Percentiles rank a stretch among this genome's conserved stretches.
Evolutionary conservation across 1,140 invertebrate species (phyloP).

Genomic region (Drosophila nannoptera): DNA sequence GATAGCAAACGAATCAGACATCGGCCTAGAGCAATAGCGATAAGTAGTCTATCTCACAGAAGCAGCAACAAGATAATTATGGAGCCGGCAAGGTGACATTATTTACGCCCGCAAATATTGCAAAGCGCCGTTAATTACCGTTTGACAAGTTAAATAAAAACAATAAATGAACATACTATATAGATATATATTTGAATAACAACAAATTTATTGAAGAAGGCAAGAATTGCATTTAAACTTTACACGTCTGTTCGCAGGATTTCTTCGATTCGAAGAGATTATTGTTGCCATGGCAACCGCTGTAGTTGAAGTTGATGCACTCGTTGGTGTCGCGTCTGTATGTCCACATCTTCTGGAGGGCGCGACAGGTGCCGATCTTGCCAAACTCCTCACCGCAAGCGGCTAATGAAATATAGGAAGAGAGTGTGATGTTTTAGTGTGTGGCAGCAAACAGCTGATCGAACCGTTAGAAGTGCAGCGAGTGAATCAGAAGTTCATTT

Average conservation of each 20-base stretch:
- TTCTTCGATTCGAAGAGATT: slow-evolving; percentile 86
- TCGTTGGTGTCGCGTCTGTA: slow-evolving; percentile 50
- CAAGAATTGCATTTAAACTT: slow-evolving; percentile 24
- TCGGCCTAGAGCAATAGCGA: slow-evolving; percentile 22
- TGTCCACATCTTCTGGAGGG: slow-evolving; percentile 24
- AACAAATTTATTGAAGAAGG: slow-evolving; percentile 31
- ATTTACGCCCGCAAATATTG: slow-evolving; percentile 27
- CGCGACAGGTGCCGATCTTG: slow-evolving; percentile 31
- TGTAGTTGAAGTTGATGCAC: slow-evolving; percentile 84
- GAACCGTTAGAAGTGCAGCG: too few species aligned
- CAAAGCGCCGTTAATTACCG: slow-evolving; percentile 47
- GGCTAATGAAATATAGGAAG: slow-evolving; percentile 23
- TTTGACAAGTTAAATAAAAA: slow-evolving; percentile 62
- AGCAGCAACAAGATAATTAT: slow-evolving; percentile 10
- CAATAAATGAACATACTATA: slow-evolving; percentile 62
- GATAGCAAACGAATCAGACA: slow-evolving; percentile 37
- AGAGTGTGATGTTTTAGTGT: background rate
- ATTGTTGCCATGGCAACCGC: slow-evolving; percentile 88
- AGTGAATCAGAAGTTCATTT: too few species aligned
- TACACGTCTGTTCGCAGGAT: slow-evolving; percentile 84
- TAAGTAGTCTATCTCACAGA: slow-evolving; percentile 37
- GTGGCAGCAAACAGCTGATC: too few species aligned
- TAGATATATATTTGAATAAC: slow-evolving; percentile 20
- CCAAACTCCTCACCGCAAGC: slow-evolving; percentile 59
- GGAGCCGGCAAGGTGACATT: slow-evolving; percentile 7